Evolutionary conservation across 2,888 invertebrate genomes (phyloP), one percentile per base, ranked within the genome.

Genomic region (Tachina fera): DNA sequence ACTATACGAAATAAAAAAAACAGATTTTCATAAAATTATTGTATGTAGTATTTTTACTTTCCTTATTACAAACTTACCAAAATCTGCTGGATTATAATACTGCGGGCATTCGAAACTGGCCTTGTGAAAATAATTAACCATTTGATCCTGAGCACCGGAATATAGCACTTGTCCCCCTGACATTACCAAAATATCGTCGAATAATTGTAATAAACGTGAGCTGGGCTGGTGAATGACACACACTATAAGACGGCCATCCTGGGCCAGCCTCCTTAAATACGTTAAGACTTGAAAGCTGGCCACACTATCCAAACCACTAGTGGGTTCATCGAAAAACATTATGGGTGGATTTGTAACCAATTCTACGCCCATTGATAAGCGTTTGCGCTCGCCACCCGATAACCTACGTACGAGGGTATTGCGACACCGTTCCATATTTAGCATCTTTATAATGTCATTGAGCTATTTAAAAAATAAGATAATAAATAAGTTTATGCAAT

Each of bases 311-410:
- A 97, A 91, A 41, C 97, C 97, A 91, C 97, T 97, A 90, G 97
- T 98, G 11, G 98, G 98, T 93, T 98, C 98, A 92, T 98, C 98
- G 88, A 98, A 96, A 92, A 98, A 97, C 96, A 98, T 97, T 65
- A 98, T 95, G 1, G 97, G 96, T 1, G 98, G 98, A 93, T 98
- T 97, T 90, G 96, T 97, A 88, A 98, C 95, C 87, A 98, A 94
- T 93, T 98, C 98, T 83, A 97, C 93, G 19, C 97, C 98, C 83
- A 98, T 97, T 1, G 98, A 96, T 45, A 98, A 94, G 88, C 98
- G 94, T 93, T 98, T 98, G 89, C 95, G 95, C 93, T 98, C 97
- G 1, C 98, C 98, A 1, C 98, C 98, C 3, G 98, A 98, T 67
- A 98, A 93, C 63, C 94, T 93, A 4, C 93, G 93, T 0, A 96